A percentile compares a stretch with the other conserved stretches of the same genome.
These are phyloP conservation scores for Eupithecia subfuscata DNA, from an alignment of 2,888 invertebrate genomes.

Conservation along the genomic window DNA sequence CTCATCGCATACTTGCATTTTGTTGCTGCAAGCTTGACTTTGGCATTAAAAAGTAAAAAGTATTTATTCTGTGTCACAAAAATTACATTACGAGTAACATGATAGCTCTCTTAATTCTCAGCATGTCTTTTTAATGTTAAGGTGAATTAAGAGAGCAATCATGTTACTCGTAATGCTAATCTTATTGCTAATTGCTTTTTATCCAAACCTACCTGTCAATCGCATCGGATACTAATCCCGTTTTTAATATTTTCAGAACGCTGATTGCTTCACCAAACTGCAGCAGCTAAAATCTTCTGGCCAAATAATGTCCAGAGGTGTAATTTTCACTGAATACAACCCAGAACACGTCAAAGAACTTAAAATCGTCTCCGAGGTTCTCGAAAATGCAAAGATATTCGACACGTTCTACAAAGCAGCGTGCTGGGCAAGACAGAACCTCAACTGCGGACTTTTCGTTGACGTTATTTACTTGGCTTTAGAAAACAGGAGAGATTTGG, in stretches of 20 bases:
- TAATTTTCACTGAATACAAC: slow-evolving; percentile 74
- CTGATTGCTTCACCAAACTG: slow-evolving; percentile 60
- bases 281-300: slow-evolving; percentile 57
- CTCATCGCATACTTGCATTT: no score
- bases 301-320: slow-evolving; percentile 65
- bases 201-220: not conserved
- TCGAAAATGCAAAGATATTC: slow-evolving; percentile 84
- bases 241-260: slow-evolving; percentile 58
- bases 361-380: slow-evolving; percentile 72
- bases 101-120: no score
- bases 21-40: no score
- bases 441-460: slow-evolving; percentile 86
- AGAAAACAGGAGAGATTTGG: slow-evolving; percentile 83
- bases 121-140: not conserved
- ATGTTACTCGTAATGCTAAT: no score
- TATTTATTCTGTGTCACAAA: no score
- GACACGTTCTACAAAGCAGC: slow-evolving; percentile 83
- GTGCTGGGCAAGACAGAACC: slow-evolving; percentile 83
- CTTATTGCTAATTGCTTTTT: no score
- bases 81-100: no score
- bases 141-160: no score
- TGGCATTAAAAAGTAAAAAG: no score
- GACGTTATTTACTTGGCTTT: slow-evolving; percentile 85
- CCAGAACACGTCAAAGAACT: slow-evolving; percentile 64
- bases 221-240: not conserved